A percentile compares a stretch with the other conserved stretches of the same genome.
Evolutionary conservation across 2,888 invertebrate species (phyloP).

Genomic region (Allolobophora icterica): DNA sequence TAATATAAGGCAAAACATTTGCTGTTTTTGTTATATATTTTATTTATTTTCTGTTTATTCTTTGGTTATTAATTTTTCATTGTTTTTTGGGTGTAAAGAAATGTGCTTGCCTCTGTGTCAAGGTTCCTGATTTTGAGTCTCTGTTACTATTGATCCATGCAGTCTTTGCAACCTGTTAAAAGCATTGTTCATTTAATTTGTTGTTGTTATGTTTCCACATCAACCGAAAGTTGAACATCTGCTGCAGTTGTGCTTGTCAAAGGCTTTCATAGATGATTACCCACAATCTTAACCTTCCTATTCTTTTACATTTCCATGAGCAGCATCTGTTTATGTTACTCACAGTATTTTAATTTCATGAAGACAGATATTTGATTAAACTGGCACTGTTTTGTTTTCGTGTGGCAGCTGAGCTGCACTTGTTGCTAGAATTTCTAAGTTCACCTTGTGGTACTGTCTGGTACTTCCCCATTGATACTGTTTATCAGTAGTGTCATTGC

Average conservation of each 20-base stretch:
- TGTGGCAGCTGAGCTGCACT: background rate
- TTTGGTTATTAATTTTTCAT: background rate
- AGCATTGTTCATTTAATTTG: background rate
- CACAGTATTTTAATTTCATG: background rate
- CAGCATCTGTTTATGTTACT: background rate
- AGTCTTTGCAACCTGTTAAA: background rate
- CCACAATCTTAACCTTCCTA: background rate
- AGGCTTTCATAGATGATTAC: background rate
- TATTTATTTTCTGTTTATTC: background rate
- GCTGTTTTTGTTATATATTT: background rate
- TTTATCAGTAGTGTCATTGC: background rate
- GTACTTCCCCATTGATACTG: background rate
- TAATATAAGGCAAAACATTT: background rate
- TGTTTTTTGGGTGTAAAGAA: background rate
- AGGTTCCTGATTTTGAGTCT: too few species aligned
- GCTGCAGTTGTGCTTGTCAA: background rate
- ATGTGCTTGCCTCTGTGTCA: background rate
- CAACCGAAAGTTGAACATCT: background rate
- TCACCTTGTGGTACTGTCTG: background rate
- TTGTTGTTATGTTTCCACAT: background rate
- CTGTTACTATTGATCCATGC: background rate
- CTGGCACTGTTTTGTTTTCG: background rate
- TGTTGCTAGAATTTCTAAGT: background rate
- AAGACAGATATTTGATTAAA: background rate
- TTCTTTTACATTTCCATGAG: background rate